Conservation (phyloP, 1,140 invertebrate genomes). For the Hesperophylax magnus region DNA sequence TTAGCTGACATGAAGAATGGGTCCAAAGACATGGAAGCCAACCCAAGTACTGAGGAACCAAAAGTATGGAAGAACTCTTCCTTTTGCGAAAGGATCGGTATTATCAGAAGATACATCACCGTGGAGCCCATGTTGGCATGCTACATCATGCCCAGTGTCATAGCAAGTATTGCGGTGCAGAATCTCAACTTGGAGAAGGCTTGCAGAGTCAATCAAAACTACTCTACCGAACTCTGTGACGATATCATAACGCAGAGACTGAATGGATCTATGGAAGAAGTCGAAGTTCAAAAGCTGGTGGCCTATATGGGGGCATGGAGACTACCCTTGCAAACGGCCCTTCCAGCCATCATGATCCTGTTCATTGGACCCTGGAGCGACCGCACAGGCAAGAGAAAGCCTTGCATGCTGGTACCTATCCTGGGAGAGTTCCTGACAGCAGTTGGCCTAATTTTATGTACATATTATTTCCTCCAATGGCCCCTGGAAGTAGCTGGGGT, state of each 20-base stretch:
- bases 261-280: conserved; percentile 69
- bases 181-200: conserved; percentile 84
- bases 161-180: conserved; percentile 78
- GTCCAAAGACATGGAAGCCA: conserved; percentile 10
- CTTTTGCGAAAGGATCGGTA: conserved; percentile 64
- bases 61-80: conserved; percentile 59
- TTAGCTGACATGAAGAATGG: neutral
- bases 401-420: conserved; percentile 65
- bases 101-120: conserved; percentile 73
- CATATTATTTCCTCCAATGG: conserved; percentile 76
- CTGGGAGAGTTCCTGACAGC: conserved; percentile 64
- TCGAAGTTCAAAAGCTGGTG: conserved; percentile 60
- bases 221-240: conserved; percentile 76
- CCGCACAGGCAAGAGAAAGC: conserved; percentile 67
- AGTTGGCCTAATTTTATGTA: conserved; percentile 71
- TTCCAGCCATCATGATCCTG: conserved; percentile 65
- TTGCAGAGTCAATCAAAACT: conserved; percentile 79
- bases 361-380: conserved; percentile 70
- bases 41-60: neutral
- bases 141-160: conserved; percentile 79
- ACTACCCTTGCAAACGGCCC: conserved; percentile 60
- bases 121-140: conserved; percentile 80
- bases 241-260: conserved; percentile 74
- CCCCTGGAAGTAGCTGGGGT: conserved; percentile 79
- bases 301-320: conserved; percentile 63